Conservation (phyloP, 2,797 vertebrate species). For the Pelodytes ibericus region DNA sequence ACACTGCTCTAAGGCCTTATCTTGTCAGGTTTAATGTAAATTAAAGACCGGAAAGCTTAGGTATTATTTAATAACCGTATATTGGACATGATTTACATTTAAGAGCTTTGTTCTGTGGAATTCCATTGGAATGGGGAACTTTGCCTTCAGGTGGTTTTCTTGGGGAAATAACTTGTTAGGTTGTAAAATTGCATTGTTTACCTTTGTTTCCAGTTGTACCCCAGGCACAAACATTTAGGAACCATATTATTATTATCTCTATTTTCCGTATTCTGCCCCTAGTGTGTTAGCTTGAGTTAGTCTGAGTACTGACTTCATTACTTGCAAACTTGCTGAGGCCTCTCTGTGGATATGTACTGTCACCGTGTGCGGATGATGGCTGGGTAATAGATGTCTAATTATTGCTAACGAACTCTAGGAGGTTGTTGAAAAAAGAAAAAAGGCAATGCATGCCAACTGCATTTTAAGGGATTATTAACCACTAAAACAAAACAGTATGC, state of each 20-base stretch:
- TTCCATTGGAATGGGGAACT: not conserved
- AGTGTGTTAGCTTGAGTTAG: not conserved
- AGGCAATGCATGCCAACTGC: not conserved
- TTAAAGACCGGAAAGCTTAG: no score
- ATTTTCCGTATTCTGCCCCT: not conserved
- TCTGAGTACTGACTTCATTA: not conserved
- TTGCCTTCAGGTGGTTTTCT: not conserved
- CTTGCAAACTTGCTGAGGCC: conserved; percentile 1
- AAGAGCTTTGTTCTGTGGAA: not conserved
- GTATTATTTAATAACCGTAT: no score
- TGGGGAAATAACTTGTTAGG: not conserved
- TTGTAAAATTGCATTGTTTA: conserved; percentile 11
- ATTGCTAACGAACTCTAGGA: not conserved
- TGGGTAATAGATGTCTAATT: conserved; percentile 21
- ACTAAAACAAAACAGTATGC: not conserved
- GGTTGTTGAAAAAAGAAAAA: no score
- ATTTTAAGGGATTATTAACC: not conserved
- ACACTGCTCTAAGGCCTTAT: no score
- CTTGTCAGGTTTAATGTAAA: no score
- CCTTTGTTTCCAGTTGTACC: not conserved
- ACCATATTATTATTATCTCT: conserved; percentile 10
- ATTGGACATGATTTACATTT: no score
- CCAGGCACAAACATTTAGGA: not conserved
- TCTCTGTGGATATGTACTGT: not conserved
- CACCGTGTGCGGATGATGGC: not conserved